Evolutionary conservation across 2,888 invertebrate genomes (phyloP).

Genomic region (Thecophora atra): DNA sequence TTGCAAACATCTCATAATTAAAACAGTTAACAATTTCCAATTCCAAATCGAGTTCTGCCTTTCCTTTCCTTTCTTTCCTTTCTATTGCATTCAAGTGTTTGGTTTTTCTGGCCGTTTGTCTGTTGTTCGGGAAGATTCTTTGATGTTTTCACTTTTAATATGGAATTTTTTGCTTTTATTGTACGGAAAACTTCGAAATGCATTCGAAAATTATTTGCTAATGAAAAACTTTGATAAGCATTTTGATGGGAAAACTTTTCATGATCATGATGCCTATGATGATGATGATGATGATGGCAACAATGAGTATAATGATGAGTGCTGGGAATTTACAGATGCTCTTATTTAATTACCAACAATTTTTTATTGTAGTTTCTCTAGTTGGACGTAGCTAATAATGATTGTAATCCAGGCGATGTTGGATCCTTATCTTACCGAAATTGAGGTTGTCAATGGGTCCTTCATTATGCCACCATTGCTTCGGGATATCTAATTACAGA

Average conservation of each 20-base stretch:
- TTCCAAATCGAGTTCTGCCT: neutral
- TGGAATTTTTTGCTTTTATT: neutral
- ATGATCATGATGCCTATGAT: neutral
- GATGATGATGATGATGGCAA: neutral
- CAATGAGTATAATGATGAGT: no score
- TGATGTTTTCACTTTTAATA: neutral
- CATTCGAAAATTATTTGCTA: slow-evolving; percentile 29
- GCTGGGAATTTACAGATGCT: no score
- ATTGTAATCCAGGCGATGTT: no score
- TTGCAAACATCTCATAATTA: slow-evolving; percentile 27
- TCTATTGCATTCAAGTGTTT: neutral
- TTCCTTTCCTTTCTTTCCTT: no score
- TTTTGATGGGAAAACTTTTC: slow-evolving; percentile 32
- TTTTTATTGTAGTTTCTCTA: no score
- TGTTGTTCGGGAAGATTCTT: neutral
- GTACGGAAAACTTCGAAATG: slow-evolving; percentile 19
- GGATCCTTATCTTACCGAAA: no score
- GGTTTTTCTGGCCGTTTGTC: neutral
- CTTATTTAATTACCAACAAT: no score
- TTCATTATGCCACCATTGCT: no score
- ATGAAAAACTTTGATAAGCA: slow-evolving; percentile 29
- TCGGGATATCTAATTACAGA: no score
- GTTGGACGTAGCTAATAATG: no score
- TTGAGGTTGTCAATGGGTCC: no score
- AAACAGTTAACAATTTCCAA: slow-evolving; percentile 25